Base-by-base conservation (phyloP, 2,888 invertebrate species). In the Nudaria mundana region DNA sequence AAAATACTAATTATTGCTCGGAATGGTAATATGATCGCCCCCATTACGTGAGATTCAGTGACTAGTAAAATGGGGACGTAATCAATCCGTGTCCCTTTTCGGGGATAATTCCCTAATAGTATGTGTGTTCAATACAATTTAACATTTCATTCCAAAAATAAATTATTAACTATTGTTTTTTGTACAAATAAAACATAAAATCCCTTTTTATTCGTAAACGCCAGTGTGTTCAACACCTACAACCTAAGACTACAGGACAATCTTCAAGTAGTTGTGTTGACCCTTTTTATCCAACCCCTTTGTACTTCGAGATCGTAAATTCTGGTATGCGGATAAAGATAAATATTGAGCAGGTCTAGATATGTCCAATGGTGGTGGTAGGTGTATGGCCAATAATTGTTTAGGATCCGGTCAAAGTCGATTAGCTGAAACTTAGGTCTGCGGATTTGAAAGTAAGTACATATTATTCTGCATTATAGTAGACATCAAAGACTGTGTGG, bases 221-320 rank as follows among this genome's bases (percentile, higher is more conserved):
- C 1, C 10, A 15, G 12, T 30, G 36, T 30, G 12, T 10, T 2
- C 11, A 1, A 16, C 12, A 8, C 23, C 12, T 22, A 23, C 29
- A 24, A 30, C 16, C 16, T 15, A 23, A 30, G 23, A 24, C 18
- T 24, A n/a, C n/a, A 24, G 15, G 10, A 11, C 30, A 33, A 33
- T 33, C 23, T 30, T 30, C 12, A 2, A 23, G 14, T 16, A 24
- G 37, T 13, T 6, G 11, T 24, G 24, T 37, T 23, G 30, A 37
- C 37, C 25, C 37, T 37, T 37, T 37, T 30, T 30, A 37, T 37
- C 30, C 23, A 37, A 30, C 23, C 30, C 16, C 30, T 30, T 30
- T 23, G 30, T 14, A 6, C 24, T 15, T 23, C 30, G 12, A 8
- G 5, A 20, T 28, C 7, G 20, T 37, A 23, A 33, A 16, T 37